Evolutionary conservation across 2,113 vertebrate species (phyloP).

Genomic region (Melospiza georgiana): DNA sequence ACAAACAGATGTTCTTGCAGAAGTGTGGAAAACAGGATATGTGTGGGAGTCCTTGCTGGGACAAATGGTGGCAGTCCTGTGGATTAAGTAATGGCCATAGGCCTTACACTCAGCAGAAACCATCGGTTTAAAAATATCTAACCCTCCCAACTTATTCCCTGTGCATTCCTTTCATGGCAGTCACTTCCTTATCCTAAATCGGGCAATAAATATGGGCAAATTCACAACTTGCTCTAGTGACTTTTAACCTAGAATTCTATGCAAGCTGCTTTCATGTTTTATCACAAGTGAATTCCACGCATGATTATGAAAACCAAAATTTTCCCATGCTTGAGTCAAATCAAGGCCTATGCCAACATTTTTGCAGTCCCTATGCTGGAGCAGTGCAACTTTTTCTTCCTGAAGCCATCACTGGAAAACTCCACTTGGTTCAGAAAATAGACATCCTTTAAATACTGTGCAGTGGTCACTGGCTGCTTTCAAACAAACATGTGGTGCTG

Average conservation of each 20-base stretch:
- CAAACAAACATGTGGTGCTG: neutral
- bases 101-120: neutral
- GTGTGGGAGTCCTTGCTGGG: slow-evolving; percentile 51
- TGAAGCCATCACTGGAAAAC: neutral
- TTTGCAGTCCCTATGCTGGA: neutral
- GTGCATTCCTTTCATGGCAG: slow-evolving; percentile 33
- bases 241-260: slow-evolving; percentile 15
- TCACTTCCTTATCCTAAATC: slow-evolving; percentile 49
- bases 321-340: slow-evolving; percentile 35
- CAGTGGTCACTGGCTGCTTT: neutral
- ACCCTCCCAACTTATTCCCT: neutral
- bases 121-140: slow-evolving; percentile 31
- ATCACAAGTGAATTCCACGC: neutral
- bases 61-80: slow-evolving; percentile 4
- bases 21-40: slow-evolving; percentile 61
- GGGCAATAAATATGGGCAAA: neutral
- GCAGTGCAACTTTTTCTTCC: neutral
- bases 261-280: slow-evolving; percentile 22
- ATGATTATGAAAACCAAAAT: neutral
- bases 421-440: neutral
- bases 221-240: slow-evolving; percentile 27
- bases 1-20: slow-evolving; percentile 35
- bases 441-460: neutral
- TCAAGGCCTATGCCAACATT: neutral
- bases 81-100: neutral